A percentile compares a stretch with the other conserved stretches of the same genome.
Evolutionary conservation across 2,888 invertebrate species (phyloP).

Genomic region (Temnothorax ravouxi): DNA sequence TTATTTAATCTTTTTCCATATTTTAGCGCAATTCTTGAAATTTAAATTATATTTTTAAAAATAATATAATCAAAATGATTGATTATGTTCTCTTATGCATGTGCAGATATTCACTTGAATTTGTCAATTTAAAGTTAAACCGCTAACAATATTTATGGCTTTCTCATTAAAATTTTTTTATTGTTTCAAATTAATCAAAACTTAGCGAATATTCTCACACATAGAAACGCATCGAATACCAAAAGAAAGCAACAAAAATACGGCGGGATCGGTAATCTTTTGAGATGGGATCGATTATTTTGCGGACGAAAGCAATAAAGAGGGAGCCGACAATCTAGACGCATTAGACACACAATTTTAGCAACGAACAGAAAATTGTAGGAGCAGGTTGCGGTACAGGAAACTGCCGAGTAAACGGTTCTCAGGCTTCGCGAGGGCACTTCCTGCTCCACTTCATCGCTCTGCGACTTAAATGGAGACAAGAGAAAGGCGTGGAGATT

Average conservation of each 20-base stretch:
- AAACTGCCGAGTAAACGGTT: constrained; percentile 71
- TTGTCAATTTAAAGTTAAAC: background rate
- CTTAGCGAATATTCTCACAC: background rate
- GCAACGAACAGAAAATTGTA: constrained; percentile 66
- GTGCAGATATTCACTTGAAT: background rate
- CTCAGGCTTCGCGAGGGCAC: constrained; percentile 67
- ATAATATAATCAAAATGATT: background rate
- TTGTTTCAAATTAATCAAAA: background rate
- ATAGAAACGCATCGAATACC: background rate
- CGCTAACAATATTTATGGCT: background rate
- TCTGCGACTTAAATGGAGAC: constrained; percentile 69
- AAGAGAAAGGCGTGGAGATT: constrained; percentile 75
- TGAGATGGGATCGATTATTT: background rate
- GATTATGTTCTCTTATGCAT: background rate
- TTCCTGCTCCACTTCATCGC: constrained; percentile 74
- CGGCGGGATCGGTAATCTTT: constrained; percentile 5
- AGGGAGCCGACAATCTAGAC: constrained; percentile 21
- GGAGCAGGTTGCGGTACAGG: constrained; percentile 63
- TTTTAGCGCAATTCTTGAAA: background rate
- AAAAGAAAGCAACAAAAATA: background rate
- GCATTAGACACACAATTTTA: constrained; percentile 51
- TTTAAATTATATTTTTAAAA: background rate
- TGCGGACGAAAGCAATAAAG: constrained; percentile 15
- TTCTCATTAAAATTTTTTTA: background rate
- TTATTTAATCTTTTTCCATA: background rate